Percentiles rank a stretch among this genome's conserved stretches.
Conservation (phyloP, 1,140 invertebrate genomes). For the Patella vulgata region DNA sequence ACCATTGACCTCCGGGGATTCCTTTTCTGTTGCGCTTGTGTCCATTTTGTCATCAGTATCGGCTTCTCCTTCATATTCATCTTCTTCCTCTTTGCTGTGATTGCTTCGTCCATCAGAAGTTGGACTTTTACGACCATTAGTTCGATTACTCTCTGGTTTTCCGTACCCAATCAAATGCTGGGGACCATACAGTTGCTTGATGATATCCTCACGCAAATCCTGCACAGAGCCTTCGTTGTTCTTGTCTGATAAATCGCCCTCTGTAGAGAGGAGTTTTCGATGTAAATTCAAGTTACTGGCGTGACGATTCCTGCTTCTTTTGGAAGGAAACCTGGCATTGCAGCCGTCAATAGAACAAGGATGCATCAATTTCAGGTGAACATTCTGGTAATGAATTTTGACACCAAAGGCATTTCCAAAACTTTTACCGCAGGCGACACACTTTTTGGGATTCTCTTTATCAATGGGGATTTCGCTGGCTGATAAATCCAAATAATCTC, state of each 20-base stretch:
- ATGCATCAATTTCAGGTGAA: conserved; percentile 95
- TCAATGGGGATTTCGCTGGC: conserved; percentile 77
- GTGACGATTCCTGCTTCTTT: conserved; percentile 90
- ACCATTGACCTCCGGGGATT: conserved; percentile 31
- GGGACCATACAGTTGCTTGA: conserved; percentile 41
- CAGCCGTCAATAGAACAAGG: conserved; percentile 96
- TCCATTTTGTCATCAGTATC: conserved; percentile 24
- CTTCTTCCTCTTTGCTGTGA: conserved; percentile 20
- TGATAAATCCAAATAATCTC: background rate
- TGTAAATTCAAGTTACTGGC: conserved; percentile 93
- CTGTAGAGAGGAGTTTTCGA: conserved; percentile 54
- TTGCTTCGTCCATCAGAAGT: conserved; percentile 11
- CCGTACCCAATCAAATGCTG: conserved; percentile 21
- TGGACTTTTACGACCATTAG: background rate
- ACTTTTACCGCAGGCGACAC: conserved; percentile 90
- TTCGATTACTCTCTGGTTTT: conserved; percentile 7
- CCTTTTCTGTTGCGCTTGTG: background rate
- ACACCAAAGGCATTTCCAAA: conserved; percentile 96
- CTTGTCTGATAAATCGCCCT: conserved; percentile 25
- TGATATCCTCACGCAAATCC: conserved; percentile 37
- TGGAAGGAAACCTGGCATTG: conserved; percentile 94
- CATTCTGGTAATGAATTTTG: conserved; percentile 95
- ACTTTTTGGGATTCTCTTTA: conserved; percentile 84
- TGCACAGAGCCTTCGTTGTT: conserved; percentile 33
- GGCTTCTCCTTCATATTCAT: conserved; percentile 17